Conservation (phyloP, 2,888 invertebrate genomes). For the Sphaeridia pumilis region DNA sequence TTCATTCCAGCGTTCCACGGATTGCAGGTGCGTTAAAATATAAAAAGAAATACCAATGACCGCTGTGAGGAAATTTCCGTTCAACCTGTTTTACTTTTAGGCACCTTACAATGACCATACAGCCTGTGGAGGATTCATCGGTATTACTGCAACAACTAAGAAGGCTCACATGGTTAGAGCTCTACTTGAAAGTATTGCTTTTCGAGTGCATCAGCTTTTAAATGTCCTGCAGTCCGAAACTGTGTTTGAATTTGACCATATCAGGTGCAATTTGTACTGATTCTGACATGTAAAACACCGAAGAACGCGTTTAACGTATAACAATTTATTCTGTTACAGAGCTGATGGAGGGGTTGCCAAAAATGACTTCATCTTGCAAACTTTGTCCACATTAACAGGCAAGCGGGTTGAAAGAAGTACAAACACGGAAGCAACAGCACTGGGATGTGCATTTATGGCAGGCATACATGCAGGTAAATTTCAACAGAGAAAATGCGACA, state of each 20-base stretch:
- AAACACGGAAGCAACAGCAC: slow-evolving; percentile 66
- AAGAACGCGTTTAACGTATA: not conserved
- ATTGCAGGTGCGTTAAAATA: slow-evolving; percentile 53
- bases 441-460: slow-evolving; percentile 76
- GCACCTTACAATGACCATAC: slow-evolving; percentile 77
- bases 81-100: slow-evolving; percentile 45
- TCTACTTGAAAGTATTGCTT: slow-evolving; percentile 73
- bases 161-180: slow-evolving; percentile 71
- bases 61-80: no score
- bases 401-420: slow-evolving; percentile 60
- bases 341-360: slow-evolving; percentile 93
- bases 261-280: slow-evolving; percentile 47
- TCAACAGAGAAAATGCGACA: not conserved
- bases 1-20: slow-evolving; percentile 86
- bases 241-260: slow-evolving; percentile 46
- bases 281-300: not conserved
- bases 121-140: slow-evolving; percentile 74
- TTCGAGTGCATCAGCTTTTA: slow-evolving; percentile 65
- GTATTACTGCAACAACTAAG: slow-evolving; percentile 56
- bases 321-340: slow-evolving; percentile 45
- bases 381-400: slow-evolving; percentile 70
- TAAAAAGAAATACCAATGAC: not conserved
- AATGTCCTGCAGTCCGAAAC: slow-evolving; percentile 61
- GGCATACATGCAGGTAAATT: slow-evolving; percentile 60
- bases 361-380: slow-evolving; percentile 81